A percentile compares a stretch with the other conserved stretches of the same genome.
These are phyloP conservation scores for Decapterus maruadsi DNA, from an alignment of 2,797 vertebrate species.

Conservation along the genomic window DNA sequence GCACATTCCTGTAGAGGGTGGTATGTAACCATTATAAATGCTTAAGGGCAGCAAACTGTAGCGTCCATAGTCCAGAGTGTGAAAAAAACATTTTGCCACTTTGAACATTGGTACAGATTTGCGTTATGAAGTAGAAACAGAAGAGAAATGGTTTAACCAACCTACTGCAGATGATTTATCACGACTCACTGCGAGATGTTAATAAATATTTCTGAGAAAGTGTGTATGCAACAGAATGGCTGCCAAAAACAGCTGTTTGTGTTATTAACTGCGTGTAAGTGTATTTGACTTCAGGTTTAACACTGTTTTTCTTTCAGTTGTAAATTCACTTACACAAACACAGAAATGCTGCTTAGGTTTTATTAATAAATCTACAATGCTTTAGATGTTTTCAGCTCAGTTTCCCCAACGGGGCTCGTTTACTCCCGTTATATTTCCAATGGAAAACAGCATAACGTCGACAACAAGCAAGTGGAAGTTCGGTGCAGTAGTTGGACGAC, in stretches of 20 bases:
- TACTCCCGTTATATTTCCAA: conserved; percentile 1
- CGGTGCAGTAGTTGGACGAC: neutral
- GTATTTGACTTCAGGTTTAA: neutral
- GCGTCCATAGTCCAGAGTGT: neutral
- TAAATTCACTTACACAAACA: neutral
- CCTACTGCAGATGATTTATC: neutral
- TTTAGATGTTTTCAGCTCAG: neutral
- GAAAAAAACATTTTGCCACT: neutral
- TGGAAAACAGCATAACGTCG: neutral
- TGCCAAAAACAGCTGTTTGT: neutral
- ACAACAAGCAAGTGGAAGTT: neutral
- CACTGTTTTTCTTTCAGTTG: neutral
- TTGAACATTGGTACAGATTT: neutral
- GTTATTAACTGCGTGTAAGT: neutral
- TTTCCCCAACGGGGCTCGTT: neutral
- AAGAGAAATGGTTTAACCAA: neutral
- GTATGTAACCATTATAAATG: too few relatives aligned
- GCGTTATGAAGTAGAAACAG: too few relatives aligned
- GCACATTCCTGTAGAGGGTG: too few relatives aligned
- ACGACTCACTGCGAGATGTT: neutral
- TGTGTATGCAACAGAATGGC: neutral
- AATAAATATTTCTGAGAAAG: neutral
- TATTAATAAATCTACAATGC: neutral
- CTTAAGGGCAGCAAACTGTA: too few relatives aligned
- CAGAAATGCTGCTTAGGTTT: neutral